Evolutionary conservation across 2,797 vertebrate species (phyloP).

Genomic region (Cyprinodon diabolis): DNA sequence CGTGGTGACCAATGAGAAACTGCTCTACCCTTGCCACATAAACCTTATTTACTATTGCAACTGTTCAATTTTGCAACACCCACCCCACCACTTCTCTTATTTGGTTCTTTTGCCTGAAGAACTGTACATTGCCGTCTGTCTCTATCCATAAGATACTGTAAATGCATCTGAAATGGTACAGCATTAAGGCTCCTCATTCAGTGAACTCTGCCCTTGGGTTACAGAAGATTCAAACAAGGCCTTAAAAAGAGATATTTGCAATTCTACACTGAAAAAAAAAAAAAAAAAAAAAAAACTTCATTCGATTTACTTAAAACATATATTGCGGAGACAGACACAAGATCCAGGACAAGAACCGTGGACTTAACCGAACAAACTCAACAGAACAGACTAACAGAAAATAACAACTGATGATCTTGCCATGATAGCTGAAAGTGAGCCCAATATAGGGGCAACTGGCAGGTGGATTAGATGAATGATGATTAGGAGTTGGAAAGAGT

Average conservation of each 20-base stretch:
- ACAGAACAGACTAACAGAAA: no score
- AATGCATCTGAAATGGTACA: constrained; percentile 41
- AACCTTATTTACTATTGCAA: constrained; percentile 85
- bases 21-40: constrained; percentile 79
- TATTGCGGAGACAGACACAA: no score
- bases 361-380: no score
- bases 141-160: constrained; percentile 35
- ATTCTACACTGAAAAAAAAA: constrained; percentile 22
- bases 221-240: constrained; percentile 51
- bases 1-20: constrained; percentile 79
- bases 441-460: no score
- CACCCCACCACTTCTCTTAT: constrained; percentile 73
- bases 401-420: no score
- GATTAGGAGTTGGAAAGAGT: no score
- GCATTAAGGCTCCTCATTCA: constrained; percentile 13
- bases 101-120: constrained; percentile 71
- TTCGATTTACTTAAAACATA: no score
- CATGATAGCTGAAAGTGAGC: no score
- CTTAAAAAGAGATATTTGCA: constrained; percentile 53
- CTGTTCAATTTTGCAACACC: constrained; percentile 84
- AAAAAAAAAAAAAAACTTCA: no score
- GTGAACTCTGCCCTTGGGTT: constrained; percentile 47
- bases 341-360: no score
- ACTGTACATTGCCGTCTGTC: constrained; percentile 47
- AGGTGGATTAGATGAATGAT: no score